Evolutionary conservation across 2,797 vertebrate genomes (phyloP).

Genomic region (Siniperca scherzeri): DNA sequence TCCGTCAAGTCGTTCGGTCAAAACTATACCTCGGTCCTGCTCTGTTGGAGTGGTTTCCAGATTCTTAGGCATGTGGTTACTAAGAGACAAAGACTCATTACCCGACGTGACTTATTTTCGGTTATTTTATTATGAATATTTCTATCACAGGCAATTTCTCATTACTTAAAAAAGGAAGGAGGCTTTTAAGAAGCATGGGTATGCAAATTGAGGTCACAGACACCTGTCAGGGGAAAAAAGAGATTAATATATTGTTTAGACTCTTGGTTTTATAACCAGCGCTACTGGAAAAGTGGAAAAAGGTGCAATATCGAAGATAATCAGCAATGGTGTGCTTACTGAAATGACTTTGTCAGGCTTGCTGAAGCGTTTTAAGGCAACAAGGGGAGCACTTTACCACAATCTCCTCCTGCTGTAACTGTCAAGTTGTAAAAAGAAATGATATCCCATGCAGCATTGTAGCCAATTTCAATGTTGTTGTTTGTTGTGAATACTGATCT

Average conservation of each 20-base stretch:
- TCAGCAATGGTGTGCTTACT: conserved; percentile 69
- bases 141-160: conserved; percentile 51
- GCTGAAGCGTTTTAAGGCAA: conserved; percentile 66
- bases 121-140: conserved; percentile 55
- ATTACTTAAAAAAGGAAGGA: conserved; percentile 43
- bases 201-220: conserved; percentile 74
- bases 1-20: conserved; percentile 25
- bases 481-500: conserved; percentile 81
- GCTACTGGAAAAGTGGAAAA: conserved; percentile 75
- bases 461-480: conserved; percentile 83
- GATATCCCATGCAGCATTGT: conserved; percentile 86
- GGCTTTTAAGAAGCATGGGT: conserved; percentile 65
- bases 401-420: conserved; percentile 64
- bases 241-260: conserved; percentile 75
- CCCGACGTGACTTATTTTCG: conserved; percentile 45
- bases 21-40: conserved; percentile 54
- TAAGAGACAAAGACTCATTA: conserved; percentile 56
- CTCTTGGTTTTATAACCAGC: conserved; percentile 56
- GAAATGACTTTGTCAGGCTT: conserved; percentile 50
- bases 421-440: conserved; percentile 66
- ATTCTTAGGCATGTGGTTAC: conserved; percentile 40
- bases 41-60: conserved; percentile 44
- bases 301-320: conserved; percentile 88
- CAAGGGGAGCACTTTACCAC: conserved; percentile 56
- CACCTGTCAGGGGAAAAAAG: conserved; percentile 75